Conservation (phyloP, 2,888 invertebrate genomes). For the Galerucella calmariensis region DNA sequence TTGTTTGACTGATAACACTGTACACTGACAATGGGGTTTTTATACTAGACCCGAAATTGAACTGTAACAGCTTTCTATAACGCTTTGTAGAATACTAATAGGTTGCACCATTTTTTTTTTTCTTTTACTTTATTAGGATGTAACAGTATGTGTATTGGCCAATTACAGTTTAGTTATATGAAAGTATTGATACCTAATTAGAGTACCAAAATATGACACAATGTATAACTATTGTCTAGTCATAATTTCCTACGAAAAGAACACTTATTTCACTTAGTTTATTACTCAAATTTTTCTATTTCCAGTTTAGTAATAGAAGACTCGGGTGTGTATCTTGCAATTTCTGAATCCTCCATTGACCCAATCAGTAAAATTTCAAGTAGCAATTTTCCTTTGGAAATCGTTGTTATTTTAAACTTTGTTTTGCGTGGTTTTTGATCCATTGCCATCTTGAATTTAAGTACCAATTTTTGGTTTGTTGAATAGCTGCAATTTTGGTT, state of each 20-base stretch:
- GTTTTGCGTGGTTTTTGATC: too few species aligned
- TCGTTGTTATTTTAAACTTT: too few species aligned
- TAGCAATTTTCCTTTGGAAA: too few species aligned
- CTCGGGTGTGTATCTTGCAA: too few species aligned
- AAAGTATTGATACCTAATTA: slow-evolving; percentile 5
- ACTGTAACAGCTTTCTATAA: slow-evolving; percentile 50
- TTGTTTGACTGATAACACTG: slow-evolving; percentile 53
- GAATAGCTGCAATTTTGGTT: too few species aligned
- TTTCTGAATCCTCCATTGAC: too few species aligned
- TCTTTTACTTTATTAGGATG: slow-evolving; percentile 25
- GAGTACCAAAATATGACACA: background rate
- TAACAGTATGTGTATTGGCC: slow-evolving; percentile 9
- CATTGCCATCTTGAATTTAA: too few species aligned
- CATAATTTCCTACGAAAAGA: background rate
- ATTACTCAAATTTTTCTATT: too few species aligned
- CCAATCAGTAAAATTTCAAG: too few species aligned
- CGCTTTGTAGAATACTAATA: slow-evolving; percentile 45
- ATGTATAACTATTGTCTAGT: background rate
- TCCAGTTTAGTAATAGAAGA: too few species aligned
- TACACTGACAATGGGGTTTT: slow-evolving; percentile 44
- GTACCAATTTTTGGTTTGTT: too few species aligned
- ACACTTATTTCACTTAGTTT: too few species aligned
- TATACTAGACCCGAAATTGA: slow-evolving; percentile 47
- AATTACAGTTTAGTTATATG: slow-evolving; percentile 17
- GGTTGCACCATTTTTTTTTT: slow-evolving; percentile 45